A percentile compares a stretch with the other conserved stretches of the same genome.
phyloP scores from a whole-genome alignment of 2,888 invertebrate genomes.

The Charanyca ferruginea region DNA sequence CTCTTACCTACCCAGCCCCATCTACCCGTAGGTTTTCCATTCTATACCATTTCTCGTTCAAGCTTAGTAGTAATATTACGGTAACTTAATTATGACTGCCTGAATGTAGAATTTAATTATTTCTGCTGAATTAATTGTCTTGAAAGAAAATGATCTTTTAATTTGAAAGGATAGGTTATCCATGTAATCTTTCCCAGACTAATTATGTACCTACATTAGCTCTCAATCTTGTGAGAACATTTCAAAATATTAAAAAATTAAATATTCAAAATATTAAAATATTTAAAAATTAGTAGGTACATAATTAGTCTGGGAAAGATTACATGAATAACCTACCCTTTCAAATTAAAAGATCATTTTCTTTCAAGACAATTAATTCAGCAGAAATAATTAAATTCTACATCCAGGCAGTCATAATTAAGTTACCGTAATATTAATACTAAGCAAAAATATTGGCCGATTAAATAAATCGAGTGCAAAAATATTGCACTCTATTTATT shows the following conservation, averaged over 20 bases:
- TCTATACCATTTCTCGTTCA: conserved; percentile 3
- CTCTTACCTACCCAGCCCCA: no score
- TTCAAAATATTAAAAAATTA: no score
- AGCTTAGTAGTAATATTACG: neutral
- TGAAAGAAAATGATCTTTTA: conserved; percentile 4
- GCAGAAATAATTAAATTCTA: neutral
- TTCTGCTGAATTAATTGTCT: neutral
- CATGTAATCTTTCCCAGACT: conserved; percentile 6
- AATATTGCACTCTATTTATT: no score
- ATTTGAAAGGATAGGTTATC: conserved; percentile 15
- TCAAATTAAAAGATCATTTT: conserved; percentile 11
- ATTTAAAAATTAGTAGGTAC: no score
- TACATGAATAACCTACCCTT: conserved; percentile 8
- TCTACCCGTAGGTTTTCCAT: neutral
- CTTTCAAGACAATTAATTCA: conserved; percentile 3
- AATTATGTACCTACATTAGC: neutral
- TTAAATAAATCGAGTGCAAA: no score
- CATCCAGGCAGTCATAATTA: neutral
- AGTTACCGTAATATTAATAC: neutral
- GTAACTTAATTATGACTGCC: neutral
- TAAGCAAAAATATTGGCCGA: no score
- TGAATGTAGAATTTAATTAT: neutral
- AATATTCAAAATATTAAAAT: no score
- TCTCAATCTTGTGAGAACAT: no score
- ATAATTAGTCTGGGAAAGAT: conserved; percentile 9